A percentile compares a stretch with the other conserved stretches of the same genome.
These are phyloP conservation scores for Diprion similis DNA, from an alignment of 1,140 invertebrate species.

Conservation along the genomic window DNA sequence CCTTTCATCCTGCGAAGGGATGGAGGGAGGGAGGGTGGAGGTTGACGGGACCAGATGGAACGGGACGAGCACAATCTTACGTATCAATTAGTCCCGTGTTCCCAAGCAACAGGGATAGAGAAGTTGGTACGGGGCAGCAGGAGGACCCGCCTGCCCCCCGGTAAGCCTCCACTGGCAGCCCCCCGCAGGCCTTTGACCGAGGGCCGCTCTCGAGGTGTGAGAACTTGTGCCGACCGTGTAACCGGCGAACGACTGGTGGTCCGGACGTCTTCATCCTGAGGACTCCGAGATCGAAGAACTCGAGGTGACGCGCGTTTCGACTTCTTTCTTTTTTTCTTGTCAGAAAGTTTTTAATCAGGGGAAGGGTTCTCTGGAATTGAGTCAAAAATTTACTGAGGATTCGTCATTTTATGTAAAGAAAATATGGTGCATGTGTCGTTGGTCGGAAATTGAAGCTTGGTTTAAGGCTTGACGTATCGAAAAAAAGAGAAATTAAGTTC, in stretches of 20 bases:
- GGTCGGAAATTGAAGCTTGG: too few species aligned
- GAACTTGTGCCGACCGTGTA: constrained; percentile 43
- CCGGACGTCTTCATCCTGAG: not conserved
- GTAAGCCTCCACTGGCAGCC: constrained; percentile 27
- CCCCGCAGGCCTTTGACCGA: constrained; percentile 63
- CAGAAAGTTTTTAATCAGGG: not conserved
- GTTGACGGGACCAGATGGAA: not conserved
- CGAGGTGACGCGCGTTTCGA: too few species aligned
- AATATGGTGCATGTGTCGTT: not conserved
- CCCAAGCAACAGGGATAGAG: constrained; percentile 48
- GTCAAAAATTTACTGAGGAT: not conserved
- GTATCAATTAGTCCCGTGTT: constrained; percentile 63
- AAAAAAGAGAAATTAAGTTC: too few species aligned
- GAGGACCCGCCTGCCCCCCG: not conserved
- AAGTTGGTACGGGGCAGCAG: too few species aligned
- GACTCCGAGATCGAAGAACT: too few species aligned
- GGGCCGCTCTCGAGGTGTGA: constrained; percentile 58
- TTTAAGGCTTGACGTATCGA: too few species aligned
- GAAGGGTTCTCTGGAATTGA: not conserved
- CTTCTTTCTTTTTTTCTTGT: too few species aligned
- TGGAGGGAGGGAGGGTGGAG: not conserved
- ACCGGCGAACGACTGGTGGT: constrained; percentile 15
- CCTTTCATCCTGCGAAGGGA: not conserved
- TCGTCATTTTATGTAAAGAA: not conserved
- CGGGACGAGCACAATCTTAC: constrained; percentile 57